phyloP scores from a whole-genome alignment of 2,888 invertebrate species.

The Limnephilus marmoratus region DNA sequence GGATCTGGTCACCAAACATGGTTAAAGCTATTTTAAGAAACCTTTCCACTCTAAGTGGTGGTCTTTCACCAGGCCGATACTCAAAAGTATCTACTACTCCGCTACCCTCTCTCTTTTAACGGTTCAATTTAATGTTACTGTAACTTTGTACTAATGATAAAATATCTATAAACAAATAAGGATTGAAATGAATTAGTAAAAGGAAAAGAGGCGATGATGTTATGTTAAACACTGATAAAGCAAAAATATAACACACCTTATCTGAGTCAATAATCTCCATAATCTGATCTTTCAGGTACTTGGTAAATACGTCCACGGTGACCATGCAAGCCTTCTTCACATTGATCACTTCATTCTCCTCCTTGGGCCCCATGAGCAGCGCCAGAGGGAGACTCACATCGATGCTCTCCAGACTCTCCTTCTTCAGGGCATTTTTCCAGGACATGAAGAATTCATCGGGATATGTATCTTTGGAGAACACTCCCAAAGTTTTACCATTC shows the following conservation, averaged over 20 bases:
- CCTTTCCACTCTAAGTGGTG: no score
- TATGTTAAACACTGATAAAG: background rate
- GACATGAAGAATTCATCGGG: constrained; percentile 95
- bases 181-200: background rate
- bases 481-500: constrained; percentile 91
- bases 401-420: constrained; percentile 88
- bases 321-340: constrained; percentile 95
- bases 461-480: constrained; percentile 95
- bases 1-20: no score
- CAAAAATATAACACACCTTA: constrained; percentile 77
- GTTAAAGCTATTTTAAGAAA: no score
- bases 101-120: no score
- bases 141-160: no score
- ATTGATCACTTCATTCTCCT: constrained; percentile 92
- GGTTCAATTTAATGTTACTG: no score
- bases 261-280: constrained; percentile 99
- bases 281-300: constrained; percentile 97
- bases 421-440: constrained; percentile 89
- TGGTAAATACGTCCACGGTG: constrained; percentile 96
- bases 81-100: no score
- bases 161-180: no score
- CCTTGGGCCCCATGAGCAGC: constrained; percentile 94
- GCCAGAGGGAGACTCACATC: constrained; percentile 93
- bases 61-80: no score
- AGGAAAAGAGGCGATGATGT: background rate